Base-by-base conservation (phyloP, 2,888 invertebrate species). In the Resseliella maxima region DNA sequence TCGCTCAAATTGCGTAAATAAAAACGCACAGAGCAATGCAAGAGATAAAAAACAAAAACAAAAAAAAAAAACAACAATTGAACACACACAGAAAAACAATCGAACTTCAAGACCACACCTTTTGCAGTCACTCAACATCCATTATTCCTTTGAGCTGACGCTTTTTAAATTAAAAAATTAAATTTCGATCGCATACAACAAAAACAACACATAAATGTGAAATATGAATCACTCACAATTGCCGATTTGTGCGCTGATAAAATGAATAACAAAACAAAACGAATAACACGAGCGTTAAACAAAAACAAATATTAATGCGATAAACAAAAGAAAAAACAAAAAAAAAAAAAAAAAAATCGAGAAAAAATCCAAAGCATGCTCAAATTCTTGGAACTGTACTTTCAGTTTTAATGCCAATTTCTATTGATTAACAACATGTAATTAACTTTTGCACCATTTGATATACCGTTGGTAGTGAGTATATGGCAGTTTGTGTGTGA, bases 391-490 rank as follows among this genome's bases (percentile, higher is more conserved):
- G 38, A 83, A 64, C 24, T 64, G 5, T 64, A 8, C 64, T 24
- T 31, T 64, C 64, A 27, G 8, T 64, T 83, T 24, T 38, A n/a
- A 21, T 38, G 21, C 0, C 38, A 38, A 83, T 83, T 83, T 38
- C 38, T 36, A 83, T 24, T 83, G 41, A 83, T 83, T 38, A 83
- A 83, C 83, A 83, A 21, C 38, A 83, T 83, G 83, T 83, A 83
- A 83, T 83, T 83, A 38, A 83, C 38, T 83, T 83, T 38, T 36
- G 21, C 27, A 31, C 6, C 12, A 41, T 41, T 41, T 8, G 41
- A 41, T 12, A 41, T 8, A 41, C 41, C 5, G 12, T 8, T 41
- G 41, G 12, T 41, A 5, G 12, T 41, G 41, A 8, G 41, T 41
- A 12, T 41, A 12, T 41, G 41, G 5, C 6, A 8, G 41, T 41